Conservation (phyloP, 1,140 invertebrate genomes). For the Hormaphis cornu region DNA sequence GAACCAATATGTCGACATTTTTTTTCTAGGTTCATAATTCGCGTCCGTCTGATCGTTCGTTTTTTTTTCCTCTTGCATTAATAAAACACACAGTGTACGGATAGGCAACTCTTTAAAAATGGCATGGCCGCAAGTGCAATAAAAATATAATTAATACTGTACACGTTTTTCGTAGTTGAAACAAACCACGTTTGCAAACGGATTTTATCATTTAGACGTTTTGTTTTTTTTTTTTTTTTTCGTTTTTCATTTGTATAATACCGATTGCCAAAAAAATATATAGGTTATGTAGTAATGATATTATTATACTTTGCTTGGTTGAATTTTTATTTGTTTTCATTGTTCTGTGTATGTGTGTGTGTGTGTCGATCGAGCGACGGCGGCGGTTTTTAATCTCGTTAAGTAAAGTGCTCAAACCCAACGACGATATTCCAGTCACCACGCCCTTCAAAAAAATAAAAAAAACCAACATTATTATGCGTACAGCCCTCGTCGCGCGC, state of each 20-base stretch:
- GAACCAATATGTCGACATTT: conserved; percentile 4
- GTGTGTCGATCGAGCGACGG: too few species aligned
- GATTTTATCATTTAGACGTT: conserved; percentile 6
- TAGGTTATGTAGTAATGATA: conserved; percentile 7
- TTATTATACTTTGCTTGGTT: background rate
- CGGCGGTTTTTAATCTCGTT: conserved; percentile 21
- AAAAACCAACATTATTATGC: too few species aligned
- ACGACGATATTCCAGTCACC: background rate
- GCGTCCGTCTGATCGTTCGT: conserved; percentile 9
- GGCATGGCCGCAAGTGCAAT: conserved; percentile 27
- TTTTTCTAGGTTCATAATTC: conserved; percentile 16
- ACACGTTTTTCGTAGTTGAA: background rate
- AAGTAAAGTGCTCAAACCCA: background rate
- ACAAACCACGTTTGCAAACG: background rate
- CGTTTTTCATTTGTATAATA: conserved; percentile 21
- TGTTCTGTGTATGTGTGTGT: background rate
- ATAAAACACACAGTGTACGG: background rate
- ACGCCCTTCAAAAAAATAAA: background rate
- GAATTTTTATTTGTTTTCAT: background rate
- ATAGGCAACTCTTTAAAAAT: too few species aligned
- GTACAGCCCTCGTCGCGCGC: too few species aligned
- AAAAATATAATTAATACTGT: conserved; percentile 20
- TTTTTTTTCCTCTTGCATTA: conserved; percentile 4
- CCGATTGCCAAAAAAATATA: conserved; percentile 27
- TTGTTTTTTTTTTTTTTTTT: conserved; percentile 4